phyloP scores from a whole-genome alignment of 2,113 vertebrate species.

The Sceloporus tristichus region DNA sequence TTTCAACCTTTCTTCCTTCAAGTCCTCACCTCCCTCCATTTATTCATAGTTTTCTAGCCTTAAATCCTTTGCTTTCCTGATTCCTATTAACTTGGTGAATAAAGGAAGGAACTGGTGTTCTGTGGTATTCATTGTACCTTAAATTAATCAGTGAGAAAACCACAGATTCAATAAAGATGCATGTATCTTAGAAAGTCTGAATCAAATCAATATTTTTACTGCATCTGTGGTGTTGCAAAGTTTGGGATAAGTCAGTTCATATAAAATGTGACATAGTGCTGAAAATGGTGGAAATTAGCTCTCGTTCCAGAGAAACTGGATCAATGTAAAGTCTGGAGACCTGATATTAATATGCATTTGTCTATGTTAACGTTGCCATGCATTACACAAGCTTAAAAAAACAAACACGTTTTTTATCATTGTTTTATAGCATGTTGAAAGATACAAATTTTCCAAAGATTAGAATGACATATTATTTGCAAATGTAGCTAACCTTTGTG shows the following conservation, averaged over 20 bases:
- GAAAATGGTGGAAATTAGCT: not conserved
- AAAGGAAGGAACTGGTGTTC: slow-evolving; percentile 4
- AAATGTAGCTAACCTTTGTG: slow-evolving; percentile 11
- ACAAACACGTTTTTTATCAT: not conserved
- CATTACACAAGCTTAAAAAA: not conserved
- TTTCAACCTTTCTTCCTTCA: not conserved
- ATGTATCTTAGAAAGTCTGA: slow-evolving; percentile 37
- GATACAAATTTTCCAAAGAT: not conserved
- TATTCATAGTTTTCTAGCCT: not conserved
- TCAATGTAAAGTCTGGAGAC: not conserved
- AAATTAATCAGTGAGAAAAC: not conserved
- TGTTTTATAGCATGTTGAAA: not conserved
- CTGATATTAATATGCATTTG: not conserved
- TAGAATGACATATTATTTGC: slow-evolving; percentile 7
- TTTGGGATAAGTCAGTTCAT: not conserved
- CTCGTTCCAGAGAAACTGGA: slow-evolving; percentile 35
- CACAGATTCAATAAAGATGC: slow-evolving; percentile 12
- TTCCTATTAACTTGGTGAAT: not conserved
- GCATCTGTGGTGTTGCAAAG: slow-evolving; percentile 36
- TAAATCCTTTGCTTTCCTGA: not conserved
- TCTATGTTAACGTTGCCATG: not conserved
- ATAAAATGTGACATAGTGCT: slow-evolving; percentile 4
- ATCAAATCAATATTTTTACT: slow-evolving; percentile 44
- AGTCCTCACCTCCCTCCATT: too few species aligned
- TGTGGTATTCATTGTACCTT: not conserved